A percentile compares a stretch with the other conserved stretches of the same genome.
phyloP scores from a whole-genome alignment of 2,797 vertebrate species.

The Urocyon cinereoargenteus region DNA sequence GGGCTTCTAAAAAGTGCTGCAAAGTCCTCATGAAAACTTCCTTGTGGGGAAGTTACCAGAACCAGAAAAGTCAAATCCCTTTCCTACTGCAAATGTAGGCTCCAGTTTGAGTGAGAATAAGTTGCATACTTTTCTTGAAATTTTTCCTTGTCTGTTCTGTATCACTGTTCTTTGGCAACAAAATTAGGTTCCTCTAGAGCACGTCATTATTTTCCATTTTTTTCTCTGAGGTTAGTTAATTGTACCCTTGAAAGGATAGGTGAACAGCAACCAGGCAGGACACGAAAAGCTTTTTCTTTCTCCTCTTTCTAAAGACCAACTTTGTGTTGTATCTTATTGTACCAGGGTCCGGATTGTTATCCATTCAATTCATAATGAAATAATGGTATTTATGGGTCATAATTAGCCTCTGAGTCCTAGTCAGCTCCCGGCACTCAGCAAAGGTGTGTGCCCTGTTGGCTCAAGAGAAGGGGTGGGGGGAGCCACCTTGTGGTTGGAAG shows the following conservation, averaged over 20 bases:
- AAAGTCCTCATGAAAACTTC: neutral
- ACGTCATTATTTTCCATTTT: constrained; percentile 22
- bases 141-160: neutral
- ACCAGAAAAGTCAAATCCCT: constrained; percentile 11
- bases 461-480: constrained; percentile 83
- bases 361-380: constrained; percentile 66
- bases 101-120: neutral
- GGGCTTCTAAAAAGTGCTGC: neutral
- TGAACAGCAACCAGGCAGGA: constrained; percentile 1
- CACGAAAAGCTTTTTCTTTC: neutral
- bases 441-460: constrained; percentile 11
- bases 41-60: neutral
- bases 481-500: constrained; percentile 89
- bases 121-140: constrained; percentile 17
- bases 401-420: constrained; percentile 63
- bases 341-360: neutral
- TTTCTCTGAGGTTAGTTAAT: neutral
- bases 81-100: neutral
- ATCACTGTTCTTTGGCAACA: neutral
- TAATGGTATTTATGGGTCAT: constrained; percentile 67
- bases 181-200: constrained; percentile 8
- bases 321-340: neutral
- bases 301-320: neutral
- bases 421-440: neutral
- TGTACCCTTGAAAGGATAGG: constrained; percentile 46